A percentile compares a stretch with the other conserved stretches of the same genome.
Conservation (phyloP, 2,113 vertebrate species). For the Dascyllus trimaculatus region DNA sequence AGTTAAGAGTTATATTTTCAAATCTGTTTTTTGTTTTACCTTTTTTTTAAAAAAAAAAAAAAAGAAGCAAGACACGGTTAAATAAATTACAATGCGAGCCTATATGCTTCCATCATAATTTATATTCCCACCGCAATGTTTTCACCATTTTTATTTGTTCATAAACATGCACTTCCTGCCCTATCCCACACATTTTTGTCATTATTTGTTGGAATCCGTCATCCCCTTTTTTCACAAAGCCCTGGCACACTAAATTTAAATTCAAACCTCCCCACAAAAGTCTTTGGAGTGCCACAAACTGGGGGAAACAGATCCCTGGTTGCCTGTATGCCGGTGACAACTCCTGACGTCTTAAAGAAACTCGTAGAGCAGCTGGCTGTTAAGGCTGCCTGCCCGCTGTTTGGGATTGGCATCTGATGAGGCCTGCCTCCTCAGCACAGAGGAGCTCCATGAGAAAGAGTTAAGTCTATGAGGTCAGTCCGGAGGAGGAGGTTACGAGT, state of each 20-base stretch:
- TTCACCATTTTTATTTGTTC: conserved; percentile 47
- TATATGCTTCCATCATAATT: conserved; percentile 24
- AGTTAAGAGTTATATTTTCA: too few species aligned
- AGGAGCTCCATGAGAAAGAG: conserved; percentile 78
- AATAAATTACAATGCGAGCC: not conserved
- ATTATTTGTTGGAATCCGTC: conserved; percentile 50
- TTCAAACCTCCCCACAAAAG: conserved; percentile 62
- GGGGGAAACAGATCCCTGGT: conserved; percentile 63
- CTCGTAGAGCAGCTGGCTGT: conserved; percentile 65
- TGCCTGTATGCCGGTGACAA: conserved; percentile 67
- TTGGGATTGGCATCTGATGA: conserved; percentile 69
- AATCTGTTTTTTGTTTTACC: too few species aligned
- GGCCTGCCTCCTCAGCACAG: conserved; percentile 73
- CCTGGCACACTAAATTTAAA: conserved; percentile 68
- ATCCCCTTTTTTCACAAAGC: conserved; percentile 42
- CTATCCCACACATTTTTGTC: conserved; percentile 46
- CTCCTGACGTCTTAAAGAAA: conserved; percentile 70
- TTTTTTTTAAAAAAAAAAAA: not conserved
- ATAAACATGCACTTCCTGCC: conserved; percentile 35
- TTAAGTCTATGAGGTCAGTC: conserved; percentile 76
- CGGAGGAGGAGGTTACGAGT: conserved; percentile 75
- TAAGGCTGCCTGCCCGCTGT: conserved; percentile 61
- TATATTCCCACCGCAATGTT: conserved; percentile 36
- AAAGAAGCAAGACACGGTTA: not conserved
- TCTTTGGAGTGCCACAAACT: conserved; percentile 71